Percentiles rank a stretch among this genome's conserved stretches.
Evolutionary conservation across 2,888 invertebrate genomes (phyloP).

Genomic region (Hypsopygia costalis): DNA sequence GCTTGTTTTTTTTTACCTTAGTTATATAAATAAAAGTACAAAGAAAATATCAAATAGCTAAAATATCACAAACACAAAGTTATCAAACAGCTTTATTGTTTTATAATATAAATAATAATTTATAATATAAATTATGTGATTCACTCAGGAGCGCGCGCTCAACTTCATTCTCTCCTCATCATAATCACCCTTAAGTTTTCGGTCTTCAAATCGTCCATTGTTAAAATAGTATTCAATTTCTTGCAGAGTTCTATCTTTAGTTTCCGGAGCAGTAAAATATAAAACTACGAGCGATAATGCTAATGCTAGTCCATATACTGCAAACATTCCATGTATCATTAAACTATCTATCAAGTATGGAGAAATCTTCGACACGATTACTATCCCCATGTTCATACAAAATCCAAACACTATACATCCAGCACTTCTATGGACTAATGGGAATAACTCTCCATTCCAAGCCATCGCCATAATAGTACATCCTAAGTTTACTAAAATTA

Average conservation of each 20-base stretch:
- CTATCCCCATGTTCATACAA: slow-evolving; percentile 31
- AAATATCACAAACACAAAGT: too few species aligned
- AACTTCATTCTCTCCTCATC: slow-evolving; percentile 9
- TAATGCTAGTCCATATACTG: slow-evolving; percentile 24
- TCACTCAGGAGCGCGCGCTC: too few species aligned
- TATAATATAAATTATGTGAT: too few species aligned
- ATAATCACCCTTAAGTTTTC: slow-evolving; percentile 2
- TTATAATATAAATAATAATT: too few species aligned
- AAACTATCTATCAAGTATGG: slow-evolving; percentile 35
- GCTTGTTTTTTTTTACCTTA: too few species aligned
- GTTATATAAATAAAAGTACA: too few species aligned
- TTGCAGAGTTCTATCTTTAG: slow-evolving; percentile 39
- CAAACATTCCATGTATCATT: slow-evolving; percentile 33
- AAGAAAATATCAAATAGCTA: too few species aligned
- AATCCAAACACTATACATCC: slow-evolving; percentile 38
- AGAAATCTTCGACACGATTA: slow-evolving; percentile 17
- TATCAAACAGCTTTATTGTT: too few species aligned
- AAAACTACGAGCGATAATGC: slow-evolving; percentile 23
- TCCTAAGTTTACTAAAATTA: slow-evolving; percentile 50
- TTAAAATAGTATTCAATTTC: slow-evolving; percentile 41
- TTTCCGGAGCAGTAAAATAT: slow-evolving; percentile 37
- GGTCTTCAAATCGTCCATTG: slow-evolving; percentile 14
- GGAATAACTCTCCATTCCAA: slow-evolving; percentile 50
- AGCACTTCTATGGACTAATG: slow-evolving; percentile 45
- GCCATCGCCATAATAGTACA: slow-evolving; percentile 52